phyloP scores from a whole-genome alignment of 2,888 invertebrate species.

The Heliconius erato region DNA sequence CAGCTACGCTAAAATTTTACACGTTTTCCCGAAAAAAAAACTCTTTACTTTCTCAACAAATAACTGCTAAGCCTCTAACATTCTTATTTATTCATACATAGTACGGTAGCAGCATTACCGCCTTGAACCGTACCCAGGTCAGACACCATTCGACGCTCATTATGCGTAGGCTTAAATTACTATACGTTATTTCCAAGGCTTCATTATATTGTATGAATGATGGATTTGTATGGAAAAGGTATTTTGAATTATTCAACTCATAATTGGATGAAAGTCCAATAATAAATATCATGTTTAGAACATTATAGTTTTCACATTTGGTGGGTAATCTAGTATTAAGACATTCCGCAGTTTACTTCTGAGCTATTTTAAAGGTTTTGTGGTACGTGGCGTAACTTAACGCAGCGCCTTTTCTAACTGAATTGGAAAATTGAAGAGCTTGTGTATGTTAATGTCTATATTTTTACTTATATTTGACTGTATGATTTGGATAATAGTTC shows the following conservation, averaged over 20 bases:
- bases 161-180: slow-evolving; percentile 36
- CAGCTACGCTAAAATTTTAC: too few species aligned
- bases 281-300: not conserved
- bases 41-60: not conserved
- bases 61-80: not conserved
- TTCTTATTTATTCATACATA: not conserved
- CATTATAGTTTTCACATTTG: not conserved
- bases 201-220: slow-evolving; percentile 27
- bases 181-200: slow-evolving; percentile 29
- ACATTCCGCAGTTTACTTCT: too few species aligned
- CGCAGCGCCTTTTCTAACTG: not conserved
- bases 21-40: too few species aligned
- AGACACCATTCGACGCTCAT: slow-evolving; percentile 37
- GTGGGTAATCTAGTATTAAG: too few species aligned
- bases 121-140: slow-evolving; percentile 41
- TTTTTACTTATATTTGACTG: not conserved
- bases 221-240: not conserved
- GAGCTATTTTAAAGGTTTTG: not conserved
- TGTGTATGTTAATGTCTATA: not conserved
- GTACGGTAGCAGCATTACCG: slow-evolving; percentile 5
- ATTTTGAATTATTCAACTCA: not conserved
- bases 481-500: not conserved
- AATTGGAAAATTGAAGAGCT: not conserved
- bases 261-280: slow-evolving; percentile 13
- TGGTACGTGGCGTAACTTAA: not conserved